Percentiles rank a stretch among this genome's conserved stretches.
These are phyloP conservation scores for Andrena fulva DNA, from an alignment of 2,888 invertebrate genomes.

Conservation along the genomic window DNA sequence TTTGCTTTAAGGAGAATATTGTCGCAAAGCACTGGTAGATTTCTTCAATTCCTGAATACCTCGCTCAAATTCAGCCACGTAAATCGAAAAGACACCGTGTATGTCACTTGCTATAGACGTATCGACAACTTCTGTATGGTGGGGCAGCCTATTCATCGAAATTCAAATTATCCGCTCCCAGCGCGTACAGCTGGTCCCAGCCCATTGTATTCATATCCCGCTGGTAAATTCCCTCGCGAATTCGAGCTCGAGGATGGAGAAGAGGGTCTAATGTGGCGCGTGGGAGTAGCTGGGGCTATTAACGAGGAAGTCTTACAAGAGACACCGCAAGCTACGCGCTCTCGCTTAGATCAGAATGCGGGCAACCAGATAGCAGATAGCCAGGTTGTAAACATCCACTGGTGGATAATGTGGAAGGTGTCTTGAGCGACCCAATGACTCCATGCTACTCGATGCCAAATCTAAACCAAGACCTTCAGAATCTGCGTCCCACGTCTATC, in stretches of 20 bases:
- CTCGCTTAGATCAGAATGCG: slow-evolving; percentile 41
- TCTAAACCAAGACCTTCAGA: neutral
- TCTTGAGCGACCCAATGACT: slow-evolving; percentile 14
- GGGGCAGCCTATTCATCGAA: slow-evolving; percentile 26
- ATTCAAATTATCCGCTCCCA: slow-evolving; percentile 50
- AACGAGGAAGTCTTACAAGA: slow-evolving; percentile 59
- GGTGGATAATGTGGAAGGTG: slow-evolving; percentile 9
- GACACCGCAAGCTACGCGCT: slow-evolving; percentile 37
- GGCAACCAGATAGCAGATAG: slow-evolving; percentile 15
- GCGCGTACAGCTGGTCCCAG: slow-evolving; percentile 19
- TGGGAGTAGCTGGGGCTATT: slow-evolving; percentile 61
- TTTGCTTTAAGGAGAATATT: no score
- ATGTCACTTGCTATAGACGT: slow-evolving; percentile 13
- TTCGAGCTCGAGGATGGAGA: slow-evolving; percentile 28
- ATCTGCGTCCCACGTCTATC: neutral
- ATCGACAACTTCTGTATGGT: slow-evolving; percentile 23
- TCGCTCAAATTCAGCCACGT: neutral
- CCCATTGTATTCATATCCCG: slow-evolving; percentile 60
- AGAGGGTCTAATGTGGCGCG: slow-evolving; percentile 55
- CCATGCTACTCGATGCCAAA: neutral
- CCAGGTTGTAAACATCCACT: slow-evolving; percentile 43
- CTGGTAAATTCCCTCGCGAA: slow-evolving; percentile 32
- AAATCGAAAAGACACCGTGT: neutral
- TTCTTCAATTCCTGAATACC: neutral
- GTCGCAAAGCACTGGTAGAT: neutral